Percentiles rank a stretch among this genome's conserved stretches.
These are phyloP conservation scores for Harpalus rubripes DNA, from an alignment of 2,888 invertebrate species.

Conservation along the genomic window DNA sequence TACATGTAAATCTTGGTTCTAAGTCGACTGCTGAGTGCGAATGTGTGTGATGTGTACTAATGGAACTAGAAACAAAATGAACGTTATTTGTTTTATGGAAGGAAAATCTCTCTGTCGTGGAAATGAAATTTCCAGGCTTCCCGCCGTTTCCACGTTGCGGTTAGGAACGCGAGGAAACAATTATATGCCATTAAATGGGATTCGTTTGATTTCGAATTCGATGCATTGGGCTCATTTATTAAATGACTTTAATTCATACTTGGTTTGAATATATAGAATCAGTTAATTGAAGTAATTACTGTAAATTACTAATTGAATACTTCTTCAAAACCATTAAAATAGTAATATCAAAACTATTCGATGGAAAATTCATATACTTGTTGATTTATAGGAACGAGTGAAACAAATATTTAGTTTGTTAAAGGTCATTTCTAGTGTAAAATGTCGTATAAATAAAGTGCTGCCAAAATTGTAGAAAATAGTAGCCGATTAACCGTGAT, in stretches of 20 bases:
- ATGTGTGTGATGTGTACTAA: slow-evolving; percentile 38
- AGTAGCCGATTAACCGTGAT: no score
- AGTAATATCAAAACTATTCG: no score
- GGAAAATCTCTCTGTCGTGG: slow-evolving; percentile 31
- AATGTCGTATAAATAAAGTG: no score
- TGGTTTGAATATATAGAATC: background rate
- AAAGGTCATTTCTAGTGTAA: no score
- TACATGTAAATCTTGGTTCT: slow-evolving; percentile 43
- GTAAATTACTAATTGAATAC: slow-evolving; percentile 22
- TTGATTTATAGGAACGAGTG: no score
- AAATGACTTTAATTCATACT: slow-evolving; percentile 31
- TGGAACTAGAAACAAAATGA: slow-evolving; percentile 46
- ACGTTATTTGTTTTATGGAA: slow-evolving; percentile 41
- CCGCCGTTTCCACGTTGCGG: slow-evolving; percentile 2
- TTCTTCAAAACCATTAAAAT: background rate
- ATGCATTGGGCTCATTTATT: slow-evolving; percentile 6
- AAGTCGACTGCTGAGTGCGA: slow-evolving; percentile 23
- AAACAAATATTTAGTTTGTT: no score
- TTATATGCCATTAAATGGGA: slow-evolving; percentile 4
- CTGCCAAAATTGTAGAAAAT: no score
- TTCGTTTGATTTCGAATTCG: slow-evolving; percentile 26
- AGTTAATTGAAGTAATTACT: background rate
- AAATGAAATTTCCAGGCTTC: slow-evolving; percentile 31
- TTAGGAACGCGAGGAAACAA: slow-evolving; percentile 18
- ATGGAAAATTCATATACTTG: background rate